A percentile compares a stretch with the other conserved stretches of the same genome.
phyloP scores from a whole-genome alignment of 2,113 vertebrate genomes.

The Osmerus mordax region DNA sequence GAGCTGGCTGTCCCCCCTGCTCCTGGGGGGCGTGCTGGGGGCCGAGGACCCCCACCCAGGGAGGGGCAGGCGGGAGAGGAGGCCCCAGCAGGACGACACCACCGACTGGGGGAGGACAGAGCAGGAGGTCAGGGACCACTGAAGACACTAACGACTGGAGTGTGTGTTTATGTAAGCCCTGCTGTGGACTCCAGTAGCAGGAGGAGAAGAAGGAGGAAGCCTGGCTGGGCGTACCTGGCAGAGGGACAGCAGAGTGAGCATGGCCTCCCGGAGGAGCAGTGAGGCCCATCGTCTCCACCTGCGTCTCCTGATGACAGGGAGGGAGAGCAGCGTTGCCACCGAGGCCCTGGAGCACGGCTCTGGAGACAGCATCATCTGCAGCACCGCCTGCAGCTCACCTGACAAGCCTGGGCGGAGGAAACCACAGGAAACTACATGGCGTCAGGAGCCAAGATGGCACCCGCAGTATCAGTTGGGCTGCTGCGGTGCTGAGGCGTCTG shows the following conservation, averaged over 20 bases:
- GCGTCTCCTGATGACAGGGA: conserved; percentile 70
- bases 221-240: conserved; percentile 68
- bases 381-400: conserved; percentile 73
- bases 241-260: conserved; percentile 61
- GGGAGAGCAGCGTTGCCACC: conserved; percentile 71
- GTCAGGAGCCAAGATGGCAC: too few relatives aligned
- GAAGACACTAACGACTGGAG: not conserved
- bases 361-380: conserved; percentile 80
- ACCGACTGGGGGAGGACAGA: conserved; percentile 30
- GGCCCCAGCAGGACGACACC: conserved; percentile 59
- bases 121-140: not conserved
- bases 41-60: conserved; percentile 46
- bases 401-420: conserved; percentile 71
- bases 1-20: conserved; percentile 64
- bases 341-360: conserved; percentile 74
- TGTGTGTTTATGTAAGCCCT: not conserved
- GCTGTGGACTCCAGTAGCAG: too few relatives aligned
- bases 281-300: conserved; percentile 70
- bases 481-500: not conserved
- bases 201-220: not conserved
- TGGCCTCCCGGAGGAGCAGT: conserved; percentile 57
- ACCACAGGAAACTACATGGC: too few relatives aligned
- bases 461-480: too few relatives aligned
- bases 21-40: conserved; percentile 73
- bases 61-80: conserved; percentile 63